Conservation (phyloP, 2,888 invertebrate genomes). For the Conistra vaccinii region DNA sequence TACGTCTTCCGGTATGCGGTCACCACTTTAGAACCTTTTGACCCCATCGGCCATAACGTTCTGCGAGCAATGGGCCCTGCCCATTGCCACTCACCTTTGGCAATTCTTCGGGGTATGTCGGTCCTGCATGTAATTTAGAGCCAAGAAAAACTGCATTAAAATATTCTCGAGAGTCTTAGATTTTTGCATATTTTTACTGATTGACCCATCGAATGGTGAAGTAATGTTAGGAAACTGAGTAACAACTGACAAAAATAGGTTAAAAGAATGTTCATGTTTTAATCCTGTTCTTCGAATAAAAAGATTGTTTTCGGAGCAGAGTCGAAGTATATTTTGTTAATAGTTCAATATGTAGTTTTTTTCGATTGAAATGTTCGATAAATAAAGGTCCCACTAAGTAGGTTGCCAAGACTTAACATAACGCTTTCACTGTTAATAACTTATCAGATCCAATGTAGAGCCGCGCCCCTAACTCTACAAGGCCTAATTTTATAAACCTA, state of each 20-base stretch:
- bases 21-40: too few species aligned
- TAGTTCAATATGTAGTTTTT: neutral
- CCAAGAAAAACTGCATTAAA: neutral
- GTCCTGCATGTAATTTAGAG: neutral
- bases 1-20: too few species aligned
- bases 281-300: neutral
- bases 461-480: too few species aligned
- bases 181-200: neutral
- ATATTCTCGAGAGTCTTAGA: neutral
- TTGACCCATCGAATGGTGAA: neutral
- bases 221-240: too few species aligned
- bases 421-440: too few species aligned
- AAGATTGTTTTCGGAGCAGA: neutral
- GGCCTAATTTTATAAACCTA: neutral
- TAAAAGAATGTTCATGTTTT: neutral
- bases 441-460: too few species aligned
- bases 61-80: too few species aligned
- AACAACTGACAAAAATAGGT: too few species aligned
- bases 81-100: too few species aligned
- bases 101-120: too few species aligned
- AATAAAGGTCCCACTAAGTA: neutral
- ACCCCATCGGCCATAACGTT: too few species aligned
- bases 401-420: too few species aligned
- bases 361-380: constrained; percentile 7
- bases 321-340: neutral